Evolutionary conservation across 2,113 vertebrate species (phyloP).

Genomic region (Petromus typicus): DNA sequence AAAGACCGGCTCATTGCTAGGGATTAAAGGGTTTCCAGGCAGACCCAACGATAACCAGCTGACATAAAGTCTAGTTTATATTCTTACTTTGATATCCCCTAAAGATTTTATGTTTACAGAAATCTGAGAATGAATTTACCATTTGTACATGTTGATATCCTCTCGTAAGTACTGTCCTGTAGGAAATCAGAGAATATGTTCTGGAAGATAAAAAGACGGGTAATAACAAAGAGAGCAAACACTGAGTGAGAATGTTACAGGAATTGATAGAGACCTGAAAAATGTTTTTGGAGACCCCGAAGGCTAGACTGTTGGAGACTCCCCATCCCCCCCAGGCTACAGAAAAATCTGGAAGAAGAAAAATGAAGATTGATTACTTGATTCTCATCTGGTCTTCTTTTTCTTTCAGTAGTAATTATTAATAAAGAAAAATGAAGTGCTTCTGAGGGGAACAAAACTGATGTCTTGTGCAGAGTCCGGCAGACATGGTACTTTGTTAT

Average conservation of each 20-base stretch:
- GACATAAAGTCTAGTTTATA: conserved; percentile 47
- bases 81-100: conserved; percentile 40
- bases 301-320: conserved; percentile 12
- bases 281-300: not conserved
- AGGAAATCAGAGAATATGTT: not conserved
- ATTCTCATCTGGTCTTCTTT: not conserved
- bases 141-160: not conserved
- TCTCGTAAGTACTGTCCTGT: not conserved
- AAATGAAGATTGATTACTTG: not conserved
- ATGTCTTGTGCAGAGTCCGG: not conserved
- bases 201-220: not conserved
- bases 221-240: not conserved
- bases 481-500: not conserved
- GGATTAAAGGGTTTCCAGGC: conserved; percentile 60
- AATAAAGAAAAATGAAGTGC: conserved; percentile 3
- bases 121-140: conserved; percentile 47
- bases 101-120: conserved; percentile 49
- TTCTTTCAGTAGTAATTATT: not conserved
- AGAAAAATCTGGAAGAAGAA: not conserved
- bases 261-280: not conserved
- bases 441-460: not conserved
- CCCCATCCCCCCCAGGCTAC: not conserved
- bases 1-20: conserved; percentile 32
- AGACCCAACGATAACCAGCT: conserved; percentile 61
- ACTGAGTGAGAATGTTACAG: not conserved